Evolutionary conservation across 1,140 invertebrate species (phyloP).

Genomic region (Procambarus virginalis): DNA sequence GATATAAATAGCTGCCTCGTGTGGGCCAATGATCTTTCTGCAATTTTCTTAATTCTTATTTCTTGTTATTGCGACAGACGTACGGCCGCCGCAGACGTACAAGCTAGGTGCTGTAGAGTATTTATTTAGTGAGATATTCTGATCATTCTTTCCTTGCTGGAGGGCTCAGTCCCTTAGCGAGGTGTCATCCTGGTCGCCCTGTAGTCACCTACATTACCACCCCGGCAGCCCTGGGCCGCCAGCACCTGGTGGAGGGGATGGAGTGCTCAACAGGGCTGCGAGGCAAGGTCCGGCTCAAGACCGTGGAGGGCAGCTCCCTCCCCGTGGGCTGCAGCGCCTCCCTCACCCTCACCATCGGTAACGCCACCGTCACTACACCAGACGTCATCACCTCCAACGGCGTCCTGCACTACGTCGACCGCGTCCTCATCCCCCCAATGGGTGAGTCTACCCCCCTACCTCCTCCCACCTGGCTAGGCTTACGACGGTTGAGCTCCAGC

Average conservation of each 20-base stretch:
- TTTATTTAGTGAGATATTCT: no score
- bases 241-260: conserved; percentile 17
- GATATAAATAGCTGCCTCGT: no score
- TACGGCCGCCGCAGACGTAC: no score
- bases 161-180: no score
- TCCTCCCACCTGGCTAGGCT: no score
- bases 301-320: neutral
- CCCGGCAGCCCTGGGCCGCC: conserved; percentile 2
- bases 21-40: no score
- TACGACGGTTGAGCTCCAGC: no score
- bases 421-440: conserved; percentile 20
- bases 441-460: neutral
- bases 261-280: conserved; percentile 11
- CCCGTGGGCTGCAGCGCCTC: neutral
- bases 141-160: no score
- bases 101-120: no score
- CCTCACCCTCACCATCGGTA: neutral
- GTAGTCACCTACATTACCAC: neutral
- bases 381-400: conserved; percentile 31
- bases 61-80: no score
- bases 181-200: no score
- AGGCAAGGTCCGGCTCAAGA: neutral
- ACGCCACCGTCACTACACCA: neutral
- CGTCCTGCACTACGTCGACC: conserved; percentile 29
- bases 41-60: no score